Evolutionary conservation across 92 coral and sea anemone species (phyloP).

Genomic region (Meandrina meandrites): DNA sequence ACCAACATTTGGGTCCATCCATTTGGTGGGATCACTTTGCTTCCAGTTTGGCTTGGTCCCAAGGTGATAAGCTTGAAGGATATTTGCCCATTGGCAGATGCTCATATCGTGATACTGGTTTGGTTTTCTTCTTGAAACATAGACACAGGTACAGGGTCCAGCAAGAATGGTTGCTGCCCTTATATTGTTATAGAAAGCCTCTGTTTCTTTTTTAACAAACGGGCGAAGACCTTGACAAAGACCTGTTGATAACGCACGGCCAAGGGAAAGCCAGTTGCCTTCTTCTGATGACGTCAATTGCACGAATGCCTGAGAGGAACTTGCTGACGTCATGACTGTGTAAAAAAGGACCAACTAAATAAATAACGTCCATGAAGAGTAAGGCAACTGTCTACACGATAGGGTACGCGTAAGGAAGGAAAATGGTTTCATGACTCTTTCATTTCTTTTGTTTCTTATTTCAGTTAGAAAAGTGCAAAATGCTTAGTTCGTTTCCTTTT

Average conservation of each 20-base stretch:
- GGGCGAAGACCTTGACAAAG: slow-evolving; percentile 69
- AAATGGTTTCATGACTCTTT: not conserved
- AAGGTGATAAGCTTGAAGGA: slow-evolving; percentile 44
- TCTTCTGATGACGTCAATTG: slow-evolving; percentile 42
- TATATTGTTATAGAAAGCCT: slow-evolving; percentile 48
- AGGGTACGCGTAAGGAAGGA: not conserved
- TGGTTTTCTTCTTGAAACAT: slow-evolving; percentile 41
- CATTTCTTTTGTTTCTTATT: too few relatives aligned
- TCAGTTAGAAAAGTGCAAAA: too few relatives aligned
- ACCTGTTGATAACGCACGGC: slow-evolving; percentile 56
- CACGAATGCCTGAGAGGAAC: slow-evolving; percentile 17
- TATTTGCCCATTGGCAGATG: slow-evolving; percentile 72
- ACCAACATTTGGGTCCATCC: slow-evolving; percentile 78
- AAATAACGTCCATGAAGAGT: not conserved
- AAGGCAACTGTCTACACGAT: not conserved
- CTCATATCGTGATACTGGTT: slow-evolving; percentile 62
- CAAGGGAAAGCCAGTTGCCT: slow-evolving; percentile 88
- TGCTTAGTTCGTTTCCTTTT: not conserved
- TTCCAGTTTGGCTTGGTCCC: slow-evolving; percentile 67
- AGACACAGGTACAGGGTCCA: slow-evolving; percentile 56
- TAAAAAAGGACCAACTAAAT: not conserved
- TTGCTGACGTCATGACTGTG: slow-evolving; percentile 5
- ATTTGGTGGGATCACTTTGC: slow-evolving; percentile 73
- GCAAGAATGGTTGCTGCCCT: slow-evolving; percentile 30
- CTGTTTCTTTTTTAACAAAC: slow-evolving; percentile 48